phyloP scores from a whole-genome alignment of 2,797 vertebrate species.

The Myioborus miniatus region DNA sequence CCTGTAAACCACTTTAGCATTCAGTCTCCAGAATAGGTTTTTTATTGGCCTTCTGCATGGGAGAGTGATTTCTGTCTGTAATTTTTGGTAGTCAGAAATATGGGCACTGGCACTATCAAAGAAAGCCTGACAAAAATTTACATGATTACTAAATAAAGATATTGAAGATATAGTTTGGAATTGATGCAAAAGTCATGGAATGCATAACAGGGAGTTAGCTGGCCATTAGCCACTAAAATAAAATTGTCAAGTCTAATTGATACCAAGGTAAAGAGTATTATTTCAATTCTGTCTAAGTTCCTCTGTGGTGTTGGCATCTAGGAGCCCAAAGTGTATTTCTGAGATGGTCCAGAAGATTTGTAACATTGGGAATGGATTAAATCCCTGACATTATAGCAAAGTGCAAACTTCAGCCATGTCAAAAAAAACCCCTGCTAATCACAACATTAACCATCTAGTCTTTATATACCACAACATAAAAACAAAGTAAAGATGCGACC shows the following conservation, averaged over 20 bases:
- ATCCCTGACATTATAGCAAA: neutral
- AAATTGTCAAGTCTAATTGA: neutral
- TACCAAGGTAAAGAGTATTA: neutral
- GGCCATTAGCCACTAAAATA: neutral
- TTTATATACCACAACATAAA: neutral
- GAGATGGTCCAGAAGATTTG: neutral
- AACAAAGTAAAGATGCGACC: neutral
- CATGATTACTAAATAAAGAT: neutral
- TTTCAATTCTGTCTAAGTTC: neutral
- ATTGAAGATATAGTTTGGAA: neutral
- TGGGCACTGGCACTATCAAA: neutral
- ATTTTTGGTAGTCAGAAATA: neutral
- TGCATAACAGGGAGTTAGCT: neutral
- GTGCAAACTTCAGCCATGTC: neutral
- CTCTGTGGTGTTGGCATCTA: neutral
- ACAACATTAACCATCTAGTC: neutral
- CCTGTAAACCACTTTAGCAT: neutral
- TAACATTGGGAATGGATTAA: neutral
- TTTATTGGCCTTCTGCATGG: neutral
- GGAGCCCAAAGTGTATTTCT: neutral
- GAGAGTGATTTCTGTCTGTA: neutral
- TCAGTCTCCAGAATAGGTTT: neutral
- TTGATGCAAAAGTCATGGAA: neutral
- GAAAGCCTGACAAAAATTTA: neutral
- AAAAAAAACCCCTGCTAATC: neutral